Evolutionary conservation across 2,888 invertebrate species (phyloP).

Genomic region (Gymnoscelis rufifasciata): DNA sequence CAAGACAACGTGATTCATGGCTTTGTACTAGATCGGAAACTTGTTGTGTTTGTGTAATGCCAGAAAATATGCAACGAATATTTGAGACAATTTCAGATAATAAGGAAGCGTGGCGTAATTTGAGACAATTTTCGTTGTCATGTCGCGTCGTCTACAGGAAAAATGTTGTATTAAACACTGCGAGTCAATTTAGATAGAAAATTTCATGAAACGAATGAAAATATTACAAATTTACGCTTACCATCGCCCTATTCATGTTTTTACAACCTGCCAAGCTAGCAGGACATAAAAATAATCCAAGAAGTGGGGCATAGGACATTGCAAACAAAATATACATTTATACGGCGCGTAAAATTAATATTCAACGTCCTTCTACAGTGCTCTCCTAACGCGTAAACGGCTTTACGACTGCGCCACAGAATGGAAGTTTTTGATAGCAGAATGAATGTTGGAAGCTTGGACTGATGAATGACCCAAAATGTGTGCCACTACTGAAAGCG

Average conservation of each 20-base stretch:
- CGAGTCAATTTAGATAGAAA: too few relatives aligned
- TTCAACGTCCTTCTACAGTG: constrained; percentile 36
- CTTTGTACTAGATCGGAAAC: too few relatives aligned
- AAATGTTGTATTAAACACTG: too few relatives aligned
- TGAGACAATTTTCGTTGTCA: too few relatives aligned
- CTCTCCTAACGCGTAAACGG: constrained; percentile 33
- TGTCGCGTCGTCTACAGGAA: too few relatives aligned
- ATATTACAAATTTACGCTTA: not conserved
- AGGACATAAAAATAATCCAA: constrained; percentile 15
- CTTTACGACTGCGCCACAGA: constrained; percentile 29
- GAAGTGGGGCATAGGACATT: constrained; percentile 14
- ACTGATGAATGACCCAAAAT: not conserved
- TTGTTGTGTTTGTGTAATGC: not conserved
- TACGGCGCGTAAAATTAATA: constrained; percentile 39
- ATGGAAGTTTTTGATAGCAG: constrained; percentile 16
- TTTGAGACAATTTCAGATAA: too few relatives aligned
- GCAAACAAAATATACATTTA: constrained; percentile 24
- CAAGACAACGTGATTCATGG: too few relatives aligned
- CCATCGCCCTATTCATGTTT: not conserved
- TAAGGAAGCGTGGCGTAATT: too few relatives aligned
- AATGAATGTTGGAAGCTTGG: not conserved
- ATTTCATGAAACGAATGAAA: too few relatives aligned
- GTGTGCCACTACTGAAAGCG: too few relatives aligned
- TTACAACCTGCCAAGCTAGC: constrained; percentile 9
- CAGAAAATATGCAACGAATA: constrained; percentile 1